Evolutionary conservation across 2,113 vertebrate genomes (phyloP).

Genomic region (Spermophilus dauricus): DNA sequence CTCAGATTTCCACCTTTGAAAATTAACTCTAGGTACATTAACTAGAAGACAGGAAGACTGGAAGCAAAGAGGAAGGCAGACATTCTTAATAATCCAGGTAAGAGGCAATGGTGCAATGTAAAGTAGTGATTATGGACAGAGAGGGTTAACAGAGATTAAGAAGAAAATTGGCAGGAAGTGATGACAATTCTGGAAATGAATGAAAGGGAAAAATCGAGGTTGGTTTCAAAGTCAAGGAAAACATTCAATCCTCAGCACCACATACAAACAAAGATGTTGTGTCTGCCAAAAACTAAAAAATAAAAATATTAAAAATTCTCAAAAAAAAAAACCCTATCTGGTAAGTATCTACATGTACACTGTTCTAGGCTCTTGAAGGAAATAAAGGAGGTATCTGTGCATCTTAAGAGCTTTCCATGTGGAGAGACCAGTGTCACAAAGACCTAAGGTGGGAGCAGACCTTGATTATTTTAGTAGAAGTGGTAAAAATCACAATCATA

Average conservation of each 20-base stretch:
- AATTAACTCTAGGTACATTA: not conserved
- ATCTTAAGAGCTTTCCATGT: not conserved
- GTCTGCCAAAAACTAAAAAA: too few relatives aligned
- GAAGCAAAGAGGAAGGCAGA: not conserved
- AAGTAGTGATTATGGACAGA: not conserved
- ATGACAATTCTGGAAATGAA: constrained; percentile 21
- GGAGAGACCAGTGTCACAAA: not conserved
- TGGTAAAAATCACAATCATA: not conserved
- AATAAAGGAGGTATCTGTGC: not conserved
- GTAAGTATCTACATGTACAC: not conserved
- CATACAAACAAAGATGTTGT: too few relatives aligned
- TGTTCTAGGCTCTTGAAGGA: not conserved
- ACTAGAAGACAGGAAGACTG: not conserved
- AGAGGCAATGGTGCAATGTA: not conserved
- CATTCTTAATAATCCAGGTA: not conserved
- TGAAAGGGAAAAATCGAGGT: constrained; percentile 9
- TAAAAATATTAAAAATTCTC: too few relatives aligned
- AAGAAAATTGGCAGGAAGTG: not conserved
- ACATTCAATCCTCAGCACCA: not conserved
- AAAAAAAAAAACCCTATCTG: not conserved
- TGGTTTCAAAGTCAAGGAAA: not conserved
- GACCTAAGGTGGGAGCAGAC: not conserved
- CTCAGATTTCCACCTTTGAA: constrained; percentile 11
- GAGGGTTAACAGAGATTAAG: not conserved
- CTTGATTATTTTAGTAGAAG: not conserved